Base-by-base conservation (phyloP, 2,113 vertebrate genomes). In the Takifugu bimaculatus region DNA sequence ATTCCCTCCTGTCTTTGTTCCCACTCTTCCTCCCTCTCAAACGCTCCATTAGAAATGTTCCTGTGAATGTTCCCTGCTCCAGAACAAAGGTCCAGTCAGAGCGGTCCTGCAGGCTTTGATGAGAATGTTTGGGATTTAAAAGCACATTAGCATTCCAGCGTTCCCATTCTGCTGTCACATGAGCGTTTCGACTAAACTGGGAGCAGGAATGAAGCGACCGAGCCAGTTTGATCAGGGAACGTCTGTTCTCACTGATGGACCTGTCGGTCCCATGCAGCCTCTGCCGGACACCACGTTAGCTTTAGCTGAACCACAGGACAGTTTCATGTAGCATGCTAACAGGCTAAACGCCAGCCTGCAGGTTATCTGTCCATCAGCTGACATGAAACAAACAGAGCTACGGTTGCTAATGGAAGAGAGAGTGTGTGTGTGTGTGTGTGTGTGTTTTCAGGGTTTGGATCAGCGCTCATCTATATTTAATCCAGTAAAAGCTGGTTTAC, bases 401-500 rank as follows among this genome's bases (percentile, higher is more conserved):
- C 25, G 55, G 66, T n/a, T 72, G 64, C 72, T 79, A 77, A 81
- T 85, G 82, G 77, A 72, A 35, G 20, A 6, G 9, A n/a, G n/a
- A n/a, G 35, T 39, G 32, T 35, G 2, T 35, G 32, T 35, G 32
- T n/a, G 47, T 51, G 35, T 39, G 35, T 39, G 35, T 39, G 32
- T 35, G 2, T 35, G 32, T 35, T 20, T 20, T 66, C 54, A 20
- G 20, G 20, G 32, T n/a, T 43, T 51, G 53, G 69, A 54, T 44
- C 61, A 44, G 60, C 64, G 28, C 72, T 86, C 82, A 79, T 86
- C 81, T 72, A 88, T 83, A 77, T 75, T 84, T 82, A 69, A 88
- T 80, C 66, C 60, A n/a, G 57, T 81, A 79, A 84, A 74, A 75
- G 75, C 57, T 71, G 77, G 68, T 79, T 80, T 76, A 73, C 62